These are phyloP conservation scores for Herminia tarsipennalis DNA, from an alignment of 2,888 invertebrate species.

Conservation along the genomic window DNA sequence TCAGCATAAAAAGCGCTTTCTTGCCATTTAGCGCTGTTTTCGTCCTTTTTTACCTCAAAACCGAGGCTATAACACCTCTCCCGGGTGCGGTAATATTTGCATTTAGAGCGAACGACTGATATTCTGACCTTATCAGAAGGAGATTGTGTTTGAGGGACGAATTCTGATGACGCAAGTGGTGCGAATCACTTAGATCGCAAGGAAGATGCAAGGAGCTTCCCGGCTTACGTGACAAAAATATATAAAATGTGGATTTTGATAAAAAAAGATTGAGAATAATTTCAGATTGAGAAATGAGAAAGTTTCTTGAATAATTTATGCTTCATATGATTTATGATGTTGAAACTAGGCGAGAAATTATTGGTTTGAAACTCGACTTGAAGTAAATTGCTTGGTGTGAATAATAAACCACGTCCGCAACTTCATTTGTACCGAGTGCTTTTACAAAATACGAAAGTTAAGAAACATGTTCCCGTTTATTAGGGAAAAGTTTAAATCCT, in stretches of 20 bases:
- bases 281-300: slow-evolving; percentile 16
- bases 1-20: slow-evolving; percentile 79
- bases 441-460: not conserved
- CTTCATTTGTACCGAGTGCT: not conserved
- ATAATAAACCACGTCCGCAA: too few relatives aligned
- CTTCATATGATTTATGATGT: slow-evolving; percentile 31
- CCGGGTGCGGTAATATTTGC: slow-evolving; percentile 82
- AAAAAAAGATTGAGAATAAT: slow-evolving; percentile 11
- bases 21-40: slow-evolving; percentile 80
- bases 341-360: slow-evolving; percentile 5
- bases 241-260: slow-evolving; percentile 22
- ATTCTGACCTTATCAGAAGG: slow-evolving; percentile 81
- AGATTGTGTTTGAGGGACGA: slow-evolving; percentile 79
- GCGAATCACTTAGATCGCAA: slow-evolving; percentile 54
- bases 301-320: slow-evolving; percentile 21
- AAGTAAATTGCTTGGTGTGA: not conserved
- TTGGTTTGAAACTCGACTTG: slow-evolving; percentile 15
- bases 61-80: slow-evolving; percentile 81
- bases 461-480: too few relatives aligned
- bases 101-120: slow-evolving; percentile 84
- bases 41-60: slow-evolving; percentile 81
- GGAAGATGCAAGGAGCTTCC: slow-evolving; percentile 37
- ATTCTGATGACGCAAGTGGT: slow-evolving; percentile 70
- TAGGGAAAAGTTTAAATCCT: too few relatives aligned
- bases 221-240: slow-evolving; percentile 50